A percentile compares a stretch with the other conserved stretches of the same genome.
phyloP scores from a whole-genome alignment of 1,140 invertebrate species.

The Drosophila bocqueti region DNA sequence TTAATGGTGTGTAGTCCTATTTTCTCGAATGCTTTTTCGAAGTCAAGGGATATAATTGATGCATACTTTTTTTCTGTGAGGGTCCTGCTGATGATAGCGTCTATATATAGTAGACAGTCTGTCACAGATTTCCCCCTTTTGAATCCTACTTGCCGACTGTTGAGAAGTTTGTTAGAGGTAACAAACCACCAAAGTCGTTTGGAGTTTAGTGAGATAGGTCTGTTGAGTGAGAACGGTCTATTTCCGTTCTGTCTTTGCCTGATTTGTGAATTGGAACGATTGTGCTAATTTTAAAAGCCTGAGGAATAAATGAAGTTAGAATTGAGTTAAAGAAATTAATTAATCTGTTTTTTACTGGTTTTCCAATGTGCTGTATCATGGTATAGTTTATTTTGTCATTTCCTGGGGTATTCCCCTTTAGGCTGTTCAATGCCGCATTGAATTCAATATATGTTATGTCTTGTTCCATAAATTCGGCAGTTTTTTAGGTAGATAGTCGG shows the following conservation, averaged over 20 bases:
- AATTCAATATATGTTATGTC: neutral
- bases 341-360: too few species aligned
- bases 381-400: too few species aligned
- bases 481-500: neutral
- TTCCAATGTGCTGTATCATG: too few species aligned
- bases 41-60: too few species aligned
- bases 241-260: neutral
- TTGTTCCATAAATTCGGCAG: neutral
- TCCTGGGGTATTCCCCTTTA: too few species aligned
- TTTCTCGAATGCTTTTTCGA: neutral
- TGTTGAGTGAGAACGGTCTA: neutral
- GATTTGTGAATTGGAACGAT: neutral
- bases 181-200: neutral
- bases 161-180: neutral
- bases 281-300: neutral
- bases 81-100: too few species aligned
- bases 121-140: constrained; percentile 6
- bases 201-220: neutral
- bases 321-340: neutral
- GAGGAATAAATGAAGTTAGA: neutral
- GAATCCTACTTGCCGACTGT: constrained; percentile 9
- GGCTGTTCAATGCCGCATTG: too few species aligned
- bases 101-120: constrained; percentile 7
- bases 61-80: too few species aligned
- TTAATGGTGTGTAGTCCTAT: neutral